Evolutionary conservation across 2,113 vertebrate species (phyloP).

Genomic region (Lanius collurio): DNA sequence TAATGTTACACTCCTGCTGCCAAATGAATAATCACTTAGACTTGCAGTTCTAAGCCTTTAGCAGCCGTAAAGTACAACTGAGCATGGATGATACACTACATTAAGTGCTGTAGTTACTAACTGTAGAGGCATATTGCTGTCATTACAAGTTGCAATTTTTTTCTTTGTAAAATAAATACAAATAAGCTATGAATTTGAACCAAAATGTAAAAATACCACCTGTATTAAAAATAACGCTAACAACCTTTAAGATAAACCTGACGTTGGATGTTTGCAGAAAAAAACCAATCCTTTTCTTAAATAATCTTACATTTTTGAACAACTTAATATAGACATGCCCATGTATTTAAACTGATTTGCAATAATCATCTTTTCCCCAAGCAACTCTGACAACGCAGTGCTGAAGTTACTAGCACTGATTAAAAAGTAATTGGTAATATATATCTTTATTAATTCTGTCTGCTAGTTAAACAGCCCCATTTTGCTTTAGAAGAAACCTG

Average conservation of each 20-base stretch:
- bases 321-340: neutral
- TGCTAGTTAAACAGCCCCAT: neutral
- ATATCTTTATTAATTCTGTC: neutral
- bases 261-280: neutral
- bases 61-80: neutral
- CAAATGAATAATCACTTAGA: neutral
- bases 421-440: neutral
- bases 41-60: neutral
- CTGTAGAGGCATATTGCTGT: neutral
- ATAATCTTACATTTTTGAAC: neutral
- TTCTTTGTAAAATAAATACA: neutral
- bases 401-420: neutral
- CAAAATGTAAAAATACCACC: neutral
- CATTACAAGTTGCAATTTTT: neutral
- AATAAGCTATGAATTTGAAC: neutral
- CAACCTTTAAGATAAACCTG: neutral
- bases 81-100: neutral
- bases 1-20: constrained; percentile 30
- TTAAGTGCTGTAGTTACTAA: neutral
- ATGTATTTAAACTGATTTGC: neutral
- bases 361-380: neutral
- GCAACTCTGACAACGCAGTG: neutral
- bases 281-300: neutral
- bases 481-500: neutral
- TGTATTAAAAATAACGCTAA: neutral